These are phyloP conservation scores for Trematocara caparti DNA, from an alignment of 2,797 vertebrate genomes.

Conservation along the genomic window DNA sequence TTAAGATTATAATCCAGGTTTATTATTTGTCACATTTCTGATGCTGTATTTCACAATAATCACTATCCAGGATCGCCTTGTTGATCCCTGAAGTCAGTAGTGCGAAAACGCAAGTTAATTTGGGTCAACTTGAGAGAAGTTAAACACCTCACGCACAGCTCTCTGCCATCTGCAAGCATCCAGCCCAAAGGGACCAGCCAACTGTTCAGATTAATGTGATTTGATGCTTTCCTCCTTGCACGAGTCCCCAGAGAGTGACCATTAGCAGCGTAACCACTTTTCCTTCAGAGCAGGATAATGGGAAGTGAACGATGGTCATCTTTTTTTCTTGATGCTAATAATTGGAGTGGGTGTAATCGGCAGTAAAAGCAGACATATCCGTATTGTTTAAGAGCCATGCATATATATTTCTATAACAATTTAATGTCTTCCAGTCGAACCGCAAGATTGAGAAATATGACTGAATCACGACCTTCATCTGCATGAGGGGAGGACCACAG, in stretches of 20 bases:
- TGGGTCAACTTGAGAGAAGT: conserved; percentile 49
- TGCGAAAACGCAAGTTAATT: conserved; percentile 44
- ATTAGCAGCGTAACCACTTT: conserved; percentile 25
- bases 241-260: conserved; percentile 43
- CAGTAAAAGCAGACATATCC: not conserved
- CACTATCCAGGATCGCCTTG: conserved; percentile 4
- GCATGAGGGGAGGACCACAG: conserved; percentile 1
- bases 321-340: conserved; percentile 15
- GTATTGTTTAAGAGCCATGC: not conserved
- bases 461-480: conserved; percentile 33
- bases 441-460: not conserved
- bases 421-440: conserved; percentile 1
- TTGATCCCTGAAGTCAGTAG: conserved; percentile 19
- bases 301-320: conserved; percentile 2
- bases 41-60: not conserved
- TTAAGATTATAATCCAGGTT: not conserved
- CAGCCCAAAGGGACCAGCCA: conserved; percentile 46
- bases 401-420: not conserved
- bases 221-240: conserved; percentile 38
- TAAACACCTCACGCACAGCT: conserved; percentile 46
- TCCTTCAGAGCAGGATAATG: conserved; percentile 23
- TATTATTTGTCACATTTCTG: not conserved
- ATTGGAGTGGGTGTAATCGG: not conserved
- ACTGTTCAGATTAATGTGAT: conserved; percentile 59
- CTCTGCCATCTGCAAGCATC: conserved; percentile 57